Evolutionary conservation across 92 coral and sea anemone genomes (phyloP), one percentile per base, ranked within the genome.

Genomic region (Zoanthus solanderi): DNA sequence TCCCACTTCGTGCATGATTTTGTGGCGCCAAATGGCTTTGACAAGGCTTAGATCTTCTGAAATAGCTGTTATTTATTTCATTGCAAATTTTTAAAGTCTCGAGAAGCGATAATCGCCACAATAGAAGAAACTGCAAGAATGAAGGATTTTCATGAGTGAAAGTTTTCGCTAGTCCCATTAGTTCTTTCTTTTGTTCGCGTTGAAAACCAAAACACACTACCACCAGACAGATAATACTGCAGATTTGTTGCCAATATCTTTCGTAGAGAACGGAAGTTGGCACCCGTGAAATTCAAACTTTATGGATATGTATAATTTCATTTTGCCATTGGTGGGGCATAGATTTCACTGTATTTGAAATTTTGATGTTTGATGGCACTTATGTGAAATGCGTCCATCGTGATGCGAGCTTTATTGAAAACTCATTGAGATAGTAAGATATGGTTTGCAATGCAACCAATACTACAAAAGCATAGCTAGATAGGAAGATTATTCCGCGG

Each of bases 1-100:
- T 95, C 91, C 83, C 98, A 93, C 98, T 90, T 94, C 87, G 84
- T 67, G 86, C 85, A 96, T 93, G 98, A 88, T 91, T 94, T 90
- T 72, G 83, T 84, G 95, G 91, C 91, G 98, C 81, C 96, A 94
- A 88, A 83, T 53, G 85, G 82, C 90, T 84, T 85, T 87, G 87
- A 87, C 79, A 87, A 65, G 84, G 75, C 85, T 89, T 90, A 80
- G 91, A 87, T 93, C 90, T 84, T 87, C 91, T 83, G 90, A 88
- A 90, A 88, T 88, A 63, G 76, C 84, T 86, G 89, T 90, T 87
- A 88, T 93, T 93, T 88, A 91, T 95, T 93, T 93, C 89, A 93
- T 95, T 89, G 83, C 83, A 68, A 83, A 78, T 89, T 61, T 61
- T 89, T 83, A 83, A 83, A 84, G 83, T 52, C 58, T 88, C 85